Percentiles rank a stretch among this genome's conserved stretches.
These are phyloP conservation scores for Volucella inanis DNA, from an alignment of 2,888 invertebrate genomes.

Conservation along the genomic window DNA sequence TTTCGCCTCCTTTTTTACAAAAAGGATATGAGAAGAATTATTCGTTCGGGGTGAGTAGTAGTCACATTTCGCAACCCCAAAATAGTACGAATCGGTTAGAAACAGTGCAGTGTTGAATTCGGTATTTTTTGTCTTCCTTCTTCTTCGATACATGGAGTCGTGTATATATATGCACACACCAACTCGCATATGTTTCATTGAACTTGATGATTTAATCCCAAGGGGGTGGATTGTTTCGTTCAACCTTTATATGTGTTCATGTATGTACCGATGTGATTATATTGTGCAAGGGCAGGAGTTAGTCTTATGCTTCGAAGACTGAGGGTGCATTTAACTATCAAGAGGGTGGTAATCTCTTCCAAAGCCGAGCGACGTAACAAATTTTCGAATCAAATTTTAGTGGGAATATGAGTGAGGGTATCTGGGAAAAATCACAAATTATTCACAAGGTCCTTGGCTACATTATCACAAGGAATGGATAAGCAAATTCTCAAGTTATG, in stretches of 20 bases:
- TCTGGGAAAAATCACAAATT: not conserved
- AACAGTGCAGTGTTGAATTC: too few species aligned
- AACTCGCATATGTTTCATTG: conserved; percentile 67
- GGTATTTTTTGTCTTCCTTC: conserved; percentile 14
- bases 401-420: conserved; percentile 40
- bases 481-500: not conserved
- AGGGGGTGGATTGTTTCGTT: conserved; percentile 8
- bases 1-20: conserved; percentile 15
- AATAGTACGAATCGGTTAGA: not conserved
- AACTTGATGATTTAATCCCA: conserved; percentile 53
- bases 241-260: not conserved
- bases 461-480: conserved; percentile 29
- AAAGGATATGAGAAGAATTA: not conserved
- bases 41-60: not conserved
- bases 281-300: conserved; percentile 70
- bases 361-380: not conserved
- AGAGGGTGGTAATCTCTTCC: not conserved
- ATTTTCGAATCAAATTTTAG: not conserved
- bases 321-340: conserved; percentile 56
- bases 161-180: conserved; percentile 27
- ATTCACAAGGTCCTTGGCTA: conserved; percentile 62
- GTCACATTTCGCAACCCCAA: conserved; percentile 37
- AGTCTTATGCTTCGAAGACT: not conserved
- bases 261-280: conserved; percentile 3
- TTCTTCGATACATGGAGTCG: not conserved